phyloP scores from a whole-genome alignment of 2,888 invertebrate genomes.

The Ypsolopha scabrella region DNA sequence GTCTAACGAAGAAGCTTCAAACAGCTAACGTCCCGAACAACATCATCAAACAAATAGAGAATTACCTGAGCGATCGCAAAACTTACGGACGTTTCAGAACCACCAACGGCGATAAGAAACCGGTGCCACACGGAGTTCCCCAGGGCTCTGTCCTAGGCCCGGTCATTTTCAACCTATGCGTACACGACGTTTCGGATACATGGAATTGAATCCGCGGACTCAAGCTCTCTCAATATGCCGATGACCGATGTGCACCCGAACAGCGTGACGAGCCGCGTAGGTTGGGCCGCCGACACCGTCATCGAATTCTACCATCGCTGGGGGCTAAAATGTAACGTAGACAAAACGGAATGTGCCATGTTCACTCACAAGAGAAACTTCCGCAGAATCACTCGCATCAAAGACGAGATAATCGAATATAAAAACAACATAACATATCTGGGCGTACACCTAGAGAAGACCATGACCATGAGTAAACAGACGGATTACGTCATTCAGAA shows the following conservation, averaged over 20 bases:
- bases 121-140: constrained; percentile 2
- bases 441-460: constrained; percentile 10
- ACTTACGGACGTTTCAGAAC: constrained; percentile 1
- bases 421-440: constrained; percentile 7
- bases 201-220: not conserved
- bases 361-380: not conserved
- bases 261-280: not conserved
- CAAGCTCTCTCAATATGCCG: constrained; percentile 4
- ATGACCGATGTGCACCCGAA: constrained; percentile 2
- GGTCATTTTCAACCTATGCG: constrained; percentile 3
- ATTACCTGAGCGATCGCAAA: constrained; percentile 4
- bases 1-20: constrained; percentile 6
- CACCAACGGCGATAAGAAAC: not conserved
- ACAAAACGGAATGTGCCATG: constrained; percentile 5
- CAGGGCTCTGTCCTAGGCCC: not conserved
- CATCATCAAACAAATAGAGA: constrained; percentile 6
- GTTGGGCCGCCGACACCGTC: constrained; percentile 4
- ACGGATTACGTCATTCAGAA: constrained; percentile 5
- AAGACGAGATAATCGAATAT: not conserved
- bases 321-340: constrained; percentile 6
- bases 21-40: constrained; percentile 4
- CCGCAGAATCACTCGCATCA: too few species aligned
- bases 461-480: constrained; percentile 9
- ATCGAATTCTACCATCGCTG: constrained; percentile 3
- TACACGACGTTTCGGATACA: constrained; percentile 2